phyloP scores from a whole-genome alignment of 2,888 invertebrate species.

The Epinotia brunnichana region DNA sequence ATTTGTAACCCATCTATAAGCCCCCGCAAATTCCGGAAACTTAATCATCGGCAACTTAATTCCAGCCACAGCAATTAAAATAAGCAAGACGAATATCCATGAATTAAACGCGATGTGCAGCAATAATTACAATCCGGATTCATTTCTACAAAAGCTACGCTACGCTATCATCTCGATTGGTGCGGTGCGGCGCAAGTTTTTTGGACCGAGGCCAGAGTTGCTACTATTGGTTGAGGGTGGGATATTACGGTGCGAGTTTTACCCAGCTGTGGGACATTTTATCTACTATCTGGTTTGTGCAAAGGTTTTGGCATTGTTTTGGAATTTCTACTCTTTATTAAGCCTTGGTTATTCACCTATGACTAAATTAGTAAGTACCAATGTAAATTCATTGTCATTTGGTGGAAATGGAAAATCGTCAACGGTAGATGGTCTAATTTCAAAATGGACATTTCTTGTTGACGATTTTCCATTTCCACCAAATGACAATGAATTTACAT shows the following conservation, averaged over 20 bases:
- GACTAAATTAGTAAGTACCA: no score
- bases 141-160: constrained; percentile 42
- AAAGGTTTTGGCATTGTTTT: no score
- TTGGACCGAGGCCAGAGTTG: constrained; percentile 36
- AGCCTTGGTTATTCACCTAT: no score
- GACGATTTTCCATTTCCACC: no score
- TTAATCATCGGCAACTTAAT: not conserved
- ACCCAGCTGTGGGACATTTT: no score
- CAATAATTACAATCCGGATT: constrained; percentile 40
- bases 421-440: no score
- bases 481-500: no score
- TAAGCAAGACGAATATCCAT: constrained; percentile 39
- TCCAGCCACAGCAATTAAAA: constrained; percentile 38
- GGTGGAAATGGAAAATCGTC: no score
- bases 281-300: no score
- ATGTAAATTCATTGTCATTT: no score
- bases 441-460: no score
- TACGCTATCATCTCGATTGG: constrained; percentile 39
- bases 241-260: not conserved
- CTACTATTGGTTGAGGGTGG: constrained; percentile 25
- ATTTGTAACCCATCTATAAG: not conserved
- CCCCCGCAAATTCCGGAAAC: constrained; percentile 10
- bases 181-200: constrained; percentile 37
- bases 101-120: constrained; percentile 32
- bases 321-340: no score